Base-by-base conservation (phyloP, 2,888 invertebrate genomes). In the Baronia brevicornis region DNA sequence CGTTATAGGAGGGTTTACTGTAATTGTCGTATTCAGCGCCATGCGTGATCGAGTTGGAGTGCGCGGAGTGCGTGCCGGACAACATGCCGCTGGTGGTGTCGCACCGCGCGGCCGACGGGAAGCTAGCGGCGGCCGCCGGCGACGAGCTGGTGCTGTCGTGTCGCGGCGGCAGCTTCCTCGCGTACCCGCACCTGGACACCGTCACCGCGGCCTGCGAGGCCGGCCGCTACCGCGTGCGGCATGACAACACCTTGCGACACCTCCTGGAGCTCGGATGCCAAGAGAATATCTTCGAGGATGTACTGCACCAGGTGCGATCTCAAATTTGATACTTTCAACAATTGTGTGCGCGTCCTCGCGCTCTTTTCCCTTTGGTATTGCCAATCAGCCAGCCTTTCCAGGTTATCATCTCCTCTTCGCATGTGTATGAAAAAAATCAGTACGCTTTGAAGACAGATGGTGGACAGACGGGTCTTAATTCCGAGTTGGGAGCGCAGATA, bases 241-340 rank as follows among this genome's bases (percentile, higher is more conserved):
- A 44, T 37, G 77, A 73, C 51, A 19, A 8, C 28, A 4, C 38
- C 20, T 53, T 65, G 33, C 50, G 64, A 0, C 67, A 67, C 36
- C 48, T 84, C 44, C 60, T 77, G 20, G 75, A 84, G 19, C 67
- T 84, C 10, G 82, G 84, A 51, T 84, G 84, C 52, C 79, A 78
- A 58, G 70, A 74, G 54, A 64, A 56, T 54, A 51, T 78, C 27
- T 72, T 74, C 36, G 82, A 82, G 48, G 84, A 84, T 34, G 75
- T 80, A 7, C 42, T 70, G 51, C 84, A 84, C 31, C 79, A 15
- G 20, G 43, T 31, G 6, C 11, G 8, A 2, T 12, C 8, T 3
- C 5, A 2, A 2, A 5, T 10, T 9, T 2, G 8, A 5, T 6
- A 3, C 8, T 15, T 13, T 8, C 14, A 8, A 14, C 7, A 5